Evolutionary conservation across 2,113 vertebrate species (phyloP), one percentile per base, ranked within the genome.

Genomic region (Oenanthe melanoleuca): DNA sequence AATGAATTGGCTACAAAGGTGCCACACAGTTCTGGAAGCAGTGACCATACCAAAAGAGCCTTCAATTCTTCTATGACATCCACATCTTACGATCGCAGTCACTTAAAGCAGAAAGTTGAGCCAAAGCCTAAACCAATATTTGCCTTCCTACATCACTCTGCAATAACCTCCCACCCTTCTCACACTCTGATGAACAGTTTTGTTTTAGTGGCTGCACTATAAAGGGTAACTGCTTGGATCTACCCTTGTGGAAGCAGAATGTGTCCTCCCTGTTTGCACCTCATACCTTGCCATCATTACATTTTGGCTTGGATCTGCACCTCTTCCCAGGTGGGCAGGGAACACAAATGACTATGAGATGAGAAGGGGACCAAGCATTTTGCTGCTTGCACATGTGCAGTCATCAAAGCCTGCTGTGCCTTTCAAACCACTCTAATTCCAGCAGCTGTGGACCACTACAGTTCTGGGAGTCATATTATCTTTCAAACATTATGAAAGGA

Each of bases 161-260:
- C 37, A 72, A 25, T n/a, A 59, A 71, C 10, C 29, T 79, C 70
- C 52, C 67, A 56, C 8, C 3, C 20, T 40, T 49, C 9, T 11
- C 1, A 1, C 37, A 40, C 11, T 42, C 61, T 3, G 5, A 50
- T 12, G 22, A 55, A 65, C 2, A 5, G 12, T 7, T 65, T 65
- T 29, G 25, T 29, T 64, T 69, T 17, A 53, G n/a, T 21, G 14
- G 24, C 49, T 84, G 55, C 40, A 38, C 28, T 34, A 16, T 16
- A 47, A 84, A 72, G 14, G 18, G 14, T 29, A 86, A 77, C 20
- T 34, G 23, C 23, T 65, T 28, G 17, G 72, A 72, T 42, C 33
- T 69, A 21, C 24, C 21, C 18, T 67, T 3, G 3, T 9, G 10
- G 28, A 80, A 73, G 24, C 6, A 29, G 55, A 80, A n/a, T 5